Conservation (phyloP, 1,140 invertebrate genomes). For the Drosophila bocqueti region DNA sequence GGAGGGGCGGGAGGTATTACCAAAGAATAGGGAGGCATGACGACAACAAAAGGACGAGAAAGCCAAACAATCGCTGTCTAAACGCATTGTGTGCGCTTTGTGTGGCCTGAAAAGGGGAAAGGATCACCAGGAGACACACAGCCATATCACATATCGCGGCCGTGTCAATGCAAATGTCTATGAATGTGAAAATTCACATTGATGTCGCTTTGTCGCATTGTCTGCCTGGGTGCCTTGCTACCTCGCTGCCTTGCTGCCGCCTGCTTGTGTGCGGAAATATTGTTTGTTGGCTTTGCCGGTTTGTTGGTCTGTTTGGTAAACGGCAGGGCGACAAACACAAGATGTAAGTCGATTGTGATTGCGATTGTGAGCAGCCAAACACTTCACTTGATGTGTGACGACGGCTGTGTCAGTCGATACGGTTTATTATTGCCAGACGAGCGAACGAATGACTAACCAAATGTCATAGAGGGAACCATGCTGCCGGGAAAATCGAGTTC, state of each 20-base stretch:
- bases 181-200: constrained; percentile 73
- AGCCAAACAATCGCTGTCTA: constrained; percentile 79
- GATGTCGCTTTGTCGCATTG: constrained; percentile 70
- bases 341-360: constrained; percentile 64
- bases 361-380: constrained; percentile 67
- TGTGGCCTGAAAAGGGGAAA: constrained; percentile 52
- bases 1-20: not conserved
- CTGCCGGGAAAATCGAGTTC: constrained; percentile 26
- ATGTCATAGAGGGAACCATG: not conserved
- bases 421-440: constrained; percentile 71
- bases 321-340: constrained; percentile 37
- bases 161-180: constrained; percentile 76
- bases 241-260: constrained; percentile 24
- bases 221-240: constrained; percentile 38
- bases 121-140: constrained; percentile 56
- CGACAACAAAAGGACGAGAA: constrained; percentile 59
- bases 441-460: constrained; percentile 60
- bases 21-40: constrained; percentile 27
- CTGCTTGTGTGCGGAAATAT: constrained; percentile 38
- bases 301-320: constrained; percentile 18
- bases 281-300: constrained; percentile 24
- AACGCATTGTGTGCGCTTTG: constrained; percentile 74
- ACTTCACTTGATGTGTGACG: constrained; percentile 64
- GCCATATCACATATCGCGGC: constrained; percentile 31
- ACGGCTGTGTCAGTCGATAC: constrained; percentile 62